phyloP scores from a whole-genome alignment of 2,113 vertebrate species.

The Urocitellus parryii region DNA sequence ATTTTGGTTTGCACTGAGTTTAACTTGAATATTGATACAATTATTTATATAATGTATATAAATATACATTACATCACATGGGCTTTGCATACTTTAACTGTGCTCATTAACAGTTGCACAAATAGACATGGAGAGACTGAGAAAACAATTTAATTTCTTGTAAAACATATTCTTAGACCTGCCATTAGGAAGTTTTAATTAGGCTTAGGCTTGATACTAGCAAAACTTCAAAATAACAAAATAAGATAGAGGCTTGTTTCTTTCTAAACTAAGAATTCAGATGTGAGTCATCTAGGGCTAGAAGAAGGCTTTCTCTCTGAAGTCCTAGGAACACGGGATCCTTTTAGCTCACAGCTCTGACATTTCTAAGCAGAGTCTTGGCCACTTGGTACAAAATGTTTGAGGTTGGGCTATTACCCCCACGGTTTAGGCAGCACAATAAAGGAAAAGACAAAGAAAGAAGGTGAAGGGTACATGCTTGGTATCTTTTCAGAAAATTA shows the following conservation, averaged over 20 bases:
- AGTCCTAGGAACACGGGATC: neutral
- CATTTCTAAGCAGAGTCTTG: neutral
- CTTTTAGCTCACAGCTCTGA: neutral
- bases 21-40: neutral
- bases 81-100: neutral
- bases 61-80: neutral
- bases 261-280: conserved; percentile 40
- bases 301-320: neutral
- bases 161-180: conserved; percentile 26
- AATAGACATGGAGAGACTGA: neutral
- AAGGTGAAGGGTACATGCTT: neutral
- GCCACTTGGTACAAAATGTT: neutral
- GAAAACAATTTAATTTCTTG: conserved; percentile 15
- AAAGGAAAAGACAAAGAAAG: neutral
- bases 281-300: neutral
- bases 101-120: conserved; percentile 18
- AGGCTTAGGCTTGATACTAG: neutral
- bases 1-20: neutral
- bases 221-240: conserved; percentile 35
- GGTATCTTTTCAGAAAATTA: conserved; percentile 24
- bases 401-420: neutral
- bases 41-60: neutral
- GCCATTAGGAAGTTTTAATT: neutral
- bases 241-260: neutral
- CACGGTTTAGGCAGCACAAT: neutral